Evolutionary conservation across 2,888 invertebrate species (phyloP).

Genomic region (Crematogaster levior): DNA sequence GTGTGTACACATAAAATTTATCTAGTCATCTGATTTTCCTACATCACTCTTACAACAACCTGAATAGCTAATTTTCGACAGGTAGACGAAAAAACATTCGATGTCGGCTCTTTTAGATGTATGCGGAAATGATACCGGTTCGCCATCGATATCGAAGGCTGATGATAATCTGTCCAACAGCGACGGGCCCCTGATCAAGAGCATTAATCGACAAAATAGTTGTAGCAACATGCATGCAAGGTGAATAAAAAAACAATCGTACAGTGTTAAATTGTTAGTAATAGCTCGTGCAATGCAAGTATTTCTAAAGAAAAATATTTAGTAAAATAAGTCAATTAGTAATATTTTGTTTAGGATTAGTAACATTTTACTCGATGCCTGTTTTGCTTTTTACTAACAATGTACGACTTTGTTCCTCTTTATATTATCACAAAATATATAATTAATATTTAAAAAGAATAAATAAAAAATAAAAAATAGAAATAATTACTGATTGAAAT

Average conservation of each 20-base stretch:
- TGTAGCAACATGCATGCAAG: conserved; percentile 61
- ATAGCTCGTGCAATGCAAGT: not conserved
- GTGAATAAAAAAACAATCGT: conserved; percentile 43
- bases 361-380: not conserved
- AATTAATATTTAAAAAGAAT: too few relatives aligned
- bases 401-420: not conserved
- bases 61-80: not conserved
- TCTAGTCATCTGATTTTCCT: not conserved
- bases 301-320: not conserved
- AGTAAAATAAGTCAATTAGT: not conserved
- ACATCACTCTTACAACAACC: not conserved
- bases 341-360: not conserved
- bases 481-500: not conserved
- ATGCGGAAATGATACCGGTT: conserved; percentile 77
- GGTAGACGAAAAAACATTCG: conserved; percentile 5
- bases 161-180: conserved; percentile 84
- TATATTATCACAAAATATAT: not conserved
- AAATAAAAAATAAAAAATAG: not conserved
- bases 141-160: conserved; percentile 81
- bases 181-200: conserved; percentile 81
- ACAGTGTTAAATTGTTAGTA: not conserved
- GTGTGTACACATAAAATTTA: too few relatives aligned
- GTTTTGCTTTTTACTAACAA: not conserved
- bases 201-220: conserved; percentile 65
- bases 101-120: conserved; percentile 72